These are phyloP conservation scores for Myotis vivesi DNA, from an alignment of 2,797 vertebrate species.

Conservation along the genomic window DNA sequence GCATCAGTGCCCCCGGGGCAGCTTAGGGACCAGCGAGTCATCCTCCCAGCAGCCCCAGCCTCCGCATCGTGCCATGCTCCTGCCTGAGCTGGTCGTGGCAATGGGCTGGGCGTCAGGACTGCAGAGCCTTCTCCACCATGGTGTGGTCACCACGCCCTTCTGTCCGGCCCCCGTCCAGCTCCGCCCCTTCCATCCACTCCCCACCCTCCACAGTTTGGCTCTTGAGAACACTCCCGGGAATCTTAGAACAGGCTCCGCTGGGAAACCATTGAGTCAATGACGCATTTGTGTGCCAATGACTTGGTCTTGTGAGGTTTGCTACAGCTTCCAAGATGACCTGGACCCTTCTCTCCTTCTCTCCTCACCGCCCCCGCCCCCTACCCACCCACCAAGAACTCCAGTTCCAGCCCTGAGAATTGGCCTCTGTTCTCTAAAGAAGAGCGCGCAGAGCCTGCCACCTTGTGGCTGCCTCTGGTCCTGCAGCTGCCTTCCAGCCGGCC, in stretches of 20 bases:
- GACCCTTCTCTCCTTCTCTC: background rate
- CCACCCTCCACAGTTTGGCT: background rate
- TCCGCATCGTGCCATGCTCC: background rate
- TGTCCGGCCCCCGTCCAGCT: background rate
- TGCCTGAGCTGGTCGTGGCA: accelerated
- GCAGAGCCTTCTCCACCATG: background rate
- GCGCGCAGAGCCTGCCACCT: conserved; percentile 30
- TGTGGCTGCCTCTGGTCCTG: background rate
- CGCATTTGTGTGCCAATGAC: background rate
- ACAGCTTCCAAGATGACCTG: background rate
- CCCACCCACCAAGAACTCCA: background rate
- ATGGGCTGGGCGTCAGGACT: background rate
- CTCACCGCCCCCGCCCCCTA: background rate
- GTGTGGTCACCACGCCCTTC: background rate
- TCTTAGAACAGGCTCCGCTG: background rate
- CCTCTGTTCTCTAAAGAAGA: background rate
- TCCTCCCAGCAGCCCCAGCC: background rate
- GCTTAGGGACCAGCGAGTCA: background rate
- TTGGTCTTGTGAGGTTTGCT: background rate
- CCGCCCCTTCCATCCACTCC: background rate
- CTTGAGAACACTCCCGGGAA: background rate
- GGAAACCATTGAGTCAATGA: background rate
- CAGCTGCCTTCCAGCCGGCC: background rate
- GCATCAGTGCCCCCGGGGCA: accelerated
- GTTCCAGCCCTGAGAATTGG: background rate